phyloP scores from a whole-genome alignment of 2,113 vertebrate species.

The Semnornis frantzii region DNA sequence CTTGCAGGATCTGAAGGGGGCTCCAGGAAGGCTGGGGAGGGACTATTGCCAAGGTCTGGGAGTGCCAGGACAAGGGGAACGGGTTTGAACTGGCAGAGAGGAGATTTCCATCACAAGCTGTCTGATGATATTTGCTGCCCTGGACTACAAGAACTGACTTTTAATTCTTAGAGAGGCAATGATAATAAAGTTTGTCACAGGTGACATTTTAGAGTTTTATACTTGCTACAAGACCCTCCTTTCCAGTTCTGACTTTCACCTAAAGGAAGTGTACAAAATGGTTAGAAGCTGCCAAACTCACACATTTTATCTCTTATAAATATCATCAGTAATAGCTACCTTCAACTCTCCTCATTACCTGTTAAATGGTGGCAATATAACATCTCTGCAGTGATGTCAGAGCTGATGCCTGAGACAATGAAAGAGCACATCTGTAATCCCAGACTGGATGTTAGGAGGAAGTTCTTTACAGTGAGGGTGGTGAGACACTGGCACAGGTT shows the following conservation, averaged over 20 bases:
- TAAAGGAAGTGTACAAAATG: not conserved
- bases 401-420: not conserved
- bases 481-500: too few species aligned
- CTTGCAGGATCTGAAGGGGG: too few species aligned
- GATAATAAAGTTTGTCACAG: not conserved
- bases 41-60: too few species aligned
- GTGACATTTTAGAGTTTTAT: not conserved
- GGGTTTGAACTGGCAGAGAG: too few species aligned
- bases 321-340: not conserved
- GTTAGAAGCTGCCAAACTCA: not conserved
- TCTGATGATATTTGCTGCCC: conserved; percentile 36
- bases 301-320: not conserved
- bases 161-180: not conserved
- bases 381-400: not conserved
- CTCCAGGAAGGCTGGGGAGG: too few species aligned
- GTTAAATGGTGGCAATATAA: not conserved
- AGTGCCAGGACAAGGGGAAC: too few species aligned
- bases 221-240: not conserved
- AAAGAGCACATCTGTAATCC: not conserved
- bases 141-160: not conserved
- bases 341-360: not conserved
- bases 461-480: too few species aligned
- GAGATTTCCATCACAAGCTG: not conserved
- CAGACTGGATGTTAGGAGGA: too few species aligned
- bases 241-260: not conserved